Base-by-base conservation (phyloP, 23 tunicate species). In the Phallusia fumigata region DNA sequence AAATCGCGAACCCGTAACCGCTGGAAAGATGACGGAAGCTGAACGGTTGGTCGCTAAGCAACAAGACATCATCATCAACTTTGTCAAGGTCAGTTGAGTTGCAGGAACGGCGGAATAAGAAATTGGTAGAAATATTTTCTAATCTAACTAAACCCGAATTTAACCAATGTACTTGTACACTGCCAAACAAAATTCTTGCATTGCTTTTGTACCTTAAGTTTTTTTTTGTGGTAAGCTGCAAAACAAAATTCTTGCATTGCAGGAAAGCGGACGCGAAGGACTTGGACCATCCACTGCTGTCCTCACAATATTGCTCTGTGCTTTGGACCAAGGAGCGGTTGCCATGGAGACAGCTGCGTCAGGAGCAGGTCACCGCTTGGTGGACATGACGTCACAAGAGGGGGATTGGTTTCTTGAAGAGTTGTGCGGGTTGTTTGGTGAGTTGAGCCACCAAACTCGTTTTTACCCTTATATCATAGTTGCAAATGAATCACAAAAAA, bases 321-420 rank as follows among this genome's bases (percentile, higher is more conserved):
- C 90, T 30, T 74, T 88, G 30, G 86, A 82, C 34, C 92, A 88
- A 31, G 58, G 87, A 21, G 93, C 95, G 32, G 80, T 97, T 35
- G 82, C 95, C 64, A 97, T 97, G 99, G 99, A 97, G 82, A 94
- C 88, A 10, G 79, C 88, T 0, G 97, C 90, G 21, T 85, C 97
- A 6, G 76, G 73, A 32, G 95, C 95, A 28, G 95, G 97, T 8
- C 99, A 92, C 73, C 86, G 93, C 36, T 58, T 97, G 83, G 99
- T 94, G 28, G 93, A 94, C 40, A 92, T 85, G 90, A 89, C 93
- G 10, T 97, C 99, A 30, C 85, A 92, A 65, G 97, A 88, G 31
- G 99, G 99, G 19, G 99, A 92, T 79, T 97, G 99, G 99, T 97
- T 92, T 53, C 74, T 97, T 80, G 99, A 97, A 58, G 99, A 97